These are phyloP conservation scores for Serrognathus titanus DNA, from an alignment of 2,888 invertebrate genomes.

Conservation along the genomic window DNA sequence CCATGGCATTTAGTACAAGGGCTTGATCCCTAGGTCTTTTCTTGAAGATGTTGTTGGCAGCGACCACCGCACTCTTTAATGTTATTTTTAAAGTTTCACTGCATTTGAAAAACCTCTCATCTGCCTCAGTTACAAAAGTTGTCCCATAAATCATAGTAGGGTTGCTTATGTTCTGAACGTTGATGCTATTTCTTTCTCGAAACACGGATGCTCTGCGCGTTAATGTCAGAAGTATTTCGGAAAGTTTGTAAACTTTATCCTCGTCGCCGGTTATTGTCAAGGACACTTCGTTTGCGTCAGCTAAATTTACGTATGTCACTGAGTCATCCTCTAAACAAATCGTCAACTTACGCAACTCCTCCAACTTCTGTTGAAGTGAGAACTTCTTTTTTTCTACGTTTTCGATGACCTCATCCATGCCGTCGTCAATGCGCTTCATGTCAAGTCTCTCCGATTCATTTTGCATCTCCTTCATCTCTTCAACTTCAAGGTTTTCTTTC, in stretches of 20 bases:
- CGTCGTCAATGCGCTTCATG: conserved; percentile 37
- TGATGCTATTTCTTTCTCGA: conserved; percentile 44
- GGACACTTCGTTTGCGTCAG: conserved; percentile 42
- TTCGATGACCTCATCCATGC: conserved; percentile 44
- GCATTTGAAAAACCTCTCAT: conserved; percentile 37
- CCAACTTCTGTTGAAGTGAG: conserved; percentile 41
- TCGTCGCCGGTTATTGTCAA: conserved; percentile 39
- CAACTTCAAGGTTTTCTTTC: neutral
- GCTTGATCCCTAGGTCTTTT: conserved; percentile 46
- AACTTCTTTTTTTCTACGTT: conserved; percentile 44
- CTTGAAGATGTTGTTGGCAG: conserved; percentile 47
- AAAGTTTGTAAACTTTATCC: conserved; percentile 42
- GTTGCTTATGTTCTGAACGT: conserved; percentile 44
- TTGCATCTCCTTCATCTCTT: conserved; percentile 7
- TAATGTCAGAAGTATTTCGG: conserved; percentile 45
- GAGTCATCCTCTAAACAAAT: conserved; percentile 39
- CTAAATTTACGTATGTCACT: conserved; percentile 41
- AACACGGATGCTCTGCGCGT: conserved; percentile 43
- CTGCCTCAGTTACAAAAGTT: conserved; percentile 34
- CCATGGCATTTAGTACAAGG: conserved; percentile 43
- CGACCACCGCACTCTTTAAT: conserved; percentile 44
- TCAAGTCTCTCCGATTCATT: conserved; percentile 9
- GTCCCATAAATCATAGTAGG: conserved; percentile 30
- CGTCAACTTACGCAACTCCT: conserved; percentile 42
- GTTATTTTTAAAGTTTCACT: conserved; percentile 40